Conservation (phyloP, 2,113 vertebrate species). For the Orientallactaga bullata region DNA sequence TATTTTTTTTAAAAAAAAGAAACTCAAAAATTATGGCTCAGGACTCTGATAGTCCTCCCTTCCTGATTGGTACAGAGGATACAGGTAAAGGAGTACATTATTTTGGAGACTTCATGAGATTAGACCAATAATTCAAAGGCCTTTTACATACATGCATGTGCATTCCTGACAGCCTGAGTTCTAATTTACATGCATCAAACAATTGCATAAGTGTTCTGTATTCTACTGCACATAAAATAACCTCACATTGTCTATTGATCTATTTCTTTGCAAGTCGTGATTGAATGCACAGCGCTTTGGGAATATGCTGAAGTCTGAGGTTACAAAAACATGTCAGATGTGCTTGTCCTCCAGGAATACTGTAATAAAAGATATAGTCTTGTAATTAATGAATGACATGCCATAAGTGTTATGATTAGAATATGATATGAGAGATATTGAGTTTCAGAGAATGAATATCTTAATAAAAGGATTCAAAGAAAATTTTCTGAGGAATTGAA, state of each 20-base stretch:
- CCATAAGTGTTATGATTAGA: slow-evolving; percentile 24
- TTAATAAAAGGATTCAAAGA: slow-evolving; percentile 45
- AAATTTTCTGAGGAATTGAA: slow-evolving; percentile 2
- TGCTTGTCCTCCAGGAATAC: slow-evolving; percentile 66
- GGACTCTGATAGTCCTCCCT: neutral
- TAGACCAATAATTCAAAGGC: slow-evolving; percentile 16
- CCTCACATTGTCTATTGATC: neutral
- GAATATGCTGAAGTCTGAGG: slow-evolving; percentile 59
- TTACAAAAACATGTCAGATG: slow-evolving; percentile 73
- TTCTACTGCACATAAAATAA: slow-evolving; percentile 23
- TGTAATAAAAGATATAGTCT: slow-evolving; percentile 45
- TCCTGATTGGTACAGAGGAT: neutral
- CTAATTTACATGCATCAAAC: slow-evolving; percentile 17
- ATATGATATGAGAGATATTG: neutral
- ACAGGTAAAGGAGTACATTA: neutral
- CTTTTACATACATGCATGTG: neutral
- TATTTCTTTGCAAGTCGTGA: slow-evolving; percentile 21
- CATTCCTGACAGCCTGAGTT: neutral
- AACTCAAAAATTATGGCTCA: neutral
- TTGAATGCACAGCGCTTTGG: slow-evolving; percentile 37
- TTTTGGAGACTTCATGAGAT: neutral
- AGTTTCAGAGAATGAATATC: neutral
- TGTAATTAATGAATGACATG: slow-evolving; percentile 47
- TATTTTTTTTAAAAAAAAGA: too few relatives aligned
- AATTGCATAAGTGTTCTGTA: neutral